Evolutionary conservation across 2,113 vertebrate genomes (phyloP).

Genomic region (Ceyx margarethae): DNA sequence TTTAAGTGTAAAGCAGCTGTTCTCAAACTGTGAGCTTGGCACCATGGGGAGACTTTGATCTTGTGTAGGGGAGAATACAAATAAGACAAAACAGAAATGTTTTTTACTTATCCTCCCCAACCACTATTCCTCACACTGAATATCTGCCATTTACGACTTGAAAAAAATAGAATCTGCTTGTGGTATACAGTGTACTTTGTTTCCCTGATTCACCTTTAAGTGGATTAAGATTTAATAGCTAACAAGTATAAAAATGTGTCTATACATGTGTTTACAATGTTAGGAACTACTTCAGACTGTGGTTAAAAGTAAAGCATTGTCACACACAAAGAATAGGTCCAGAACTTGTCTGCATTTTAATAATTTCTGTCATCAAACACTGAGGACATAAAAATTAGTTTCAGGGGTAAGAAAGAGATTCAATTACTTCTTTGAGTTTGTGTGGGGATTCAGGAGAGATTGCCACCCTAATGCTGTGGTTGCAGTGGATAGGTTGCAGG

Average conservation of each 20-base stretch:
- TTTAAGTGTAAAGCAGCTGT: not conserved
- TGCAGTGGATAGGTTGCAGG: not conserved
- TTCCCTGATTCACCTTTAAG: not conserved
- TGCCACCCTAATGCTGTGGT: not conserved
- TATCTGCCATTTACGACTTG: not conserved
- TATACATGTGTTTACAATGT: not conserved
- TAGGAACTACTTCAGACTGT: not conserved
- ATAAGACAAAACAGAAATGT: not conserved
- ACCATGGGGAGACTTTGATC: not conserved
- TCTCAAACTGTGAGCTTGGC: not conserved
- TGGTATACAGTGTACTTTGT: not conserved
- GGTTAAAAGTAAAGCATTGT: not conserved
- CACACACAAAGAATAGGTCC: not conserved
- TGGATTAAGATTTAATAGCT: not conserved
- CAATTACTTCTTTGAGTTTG: not conserved
- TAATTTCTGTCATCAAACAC: not conserved
- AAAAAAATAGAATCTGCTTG: not conserved
- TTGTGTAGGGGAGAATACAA: not conserved
- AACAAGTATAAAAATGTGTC: not conserved
- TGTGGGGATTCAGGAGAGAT: not conserved
- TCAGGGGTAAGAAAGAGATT: not conserved
- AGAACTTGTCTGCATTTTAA: not conserved
- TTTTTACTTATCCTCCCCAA: not conserved
- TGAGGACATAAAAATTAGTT: not conserved
- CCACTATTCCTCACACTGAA: fast-evolving